These are phyloP conservation scores for Allolobophora icterica DNA, from an alignment of 2,888 invertebrate genomes.

Conservation along the genomic window DNA sequence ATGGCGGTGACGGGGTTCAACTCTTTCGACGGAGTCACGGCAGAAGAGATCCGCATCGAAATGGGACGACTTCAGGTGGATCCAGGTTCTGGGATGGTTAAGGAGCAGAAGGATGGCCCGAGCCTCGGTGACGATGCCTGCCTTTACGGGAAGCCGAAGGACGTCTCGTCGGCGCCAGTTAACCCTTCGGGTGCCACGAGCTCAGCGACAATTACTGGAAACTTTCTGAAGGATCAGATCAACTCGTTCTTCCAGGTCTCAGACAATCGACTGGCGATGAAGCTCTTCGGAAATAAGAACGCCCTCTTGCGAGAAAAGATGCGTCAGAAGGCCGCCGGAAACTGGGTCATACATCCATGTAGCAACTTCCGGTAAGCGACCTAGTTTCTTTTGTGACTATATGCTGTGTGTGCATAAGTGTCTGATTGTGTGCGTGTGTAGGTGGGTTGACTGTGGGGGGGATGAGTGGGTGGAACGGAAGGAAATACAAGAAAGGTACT, in stretches of 20 bases:
- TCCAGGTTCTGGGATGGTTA: neutral
- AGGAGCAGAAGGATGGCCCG: neutral
- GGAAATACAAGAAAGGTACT: too few relatives aligned
- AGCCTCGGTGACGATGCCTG: constrained; percentile 13
- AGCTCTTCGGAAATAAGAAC: constrained; percentile 32
- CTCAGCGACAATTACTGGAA: neutral
- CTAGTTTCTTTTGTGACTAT: neutral
- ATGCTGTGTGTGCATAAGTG: neutral
- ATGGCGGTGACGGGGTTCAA: neutral
- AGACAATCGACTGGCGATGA: constrained; percentile 32
- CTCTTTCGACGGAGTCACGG: neutral
- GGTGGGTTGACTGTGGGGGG: neutral
- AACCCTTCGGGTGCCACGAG: neutral
- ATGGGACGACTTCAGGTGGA: neutral
- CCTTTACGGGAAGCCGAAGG: neutral
- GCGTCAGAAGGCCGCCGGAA: constrained; percentile 37
- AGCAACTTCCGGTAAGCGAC: constrained; percentile 37
- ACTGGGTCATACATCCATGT: constrained; percentile 40
- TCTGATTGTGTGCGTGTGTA: constrained; percentile 22
- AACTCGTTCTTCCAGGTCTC: constrained; percentile 38
- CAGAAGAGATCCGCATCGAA: neutral
- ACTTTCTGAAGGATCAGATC: constrained; percentile 35
- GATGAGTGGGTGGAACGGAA: neutral
- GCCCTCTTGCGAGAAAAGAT: constrained; percentile 36
- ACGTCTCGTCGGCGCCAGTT: neutral